Conservation (phyloP, 2,797 vertebrate genomes). For the Hydrolagus colliei region DNA sequence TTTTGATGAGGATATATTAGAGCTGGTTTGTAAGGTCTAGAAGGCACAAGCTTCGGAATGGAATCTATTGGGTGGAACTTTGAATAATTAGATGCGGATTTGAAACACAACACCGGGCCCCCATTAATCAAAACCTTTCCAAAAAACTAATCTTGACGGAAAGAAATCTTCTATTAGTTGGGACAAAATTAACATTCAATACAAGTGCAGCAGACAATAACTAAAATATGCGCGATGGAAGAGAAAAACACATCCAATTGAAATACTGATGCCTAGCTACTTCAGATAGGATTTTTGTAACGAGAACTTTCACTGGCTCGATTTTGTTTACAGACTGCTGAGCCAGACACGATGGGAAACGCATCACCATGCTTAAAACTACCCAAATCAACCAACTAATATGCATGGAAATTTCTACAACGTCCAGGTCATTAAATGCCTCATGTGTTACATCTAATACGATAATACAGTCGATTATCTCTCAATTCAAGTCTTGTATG, state of each 20-base stretch:
- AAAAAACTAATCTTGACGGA: neutral
- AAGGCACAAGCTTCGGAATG: neutral
- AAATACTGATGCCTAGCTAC: neutral
- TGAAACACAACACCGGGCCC: neutral
- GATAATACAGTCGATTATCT: too few species aligned
- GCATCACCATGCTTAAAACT: too few species aligned
- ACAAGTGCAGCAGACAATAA: neutral
- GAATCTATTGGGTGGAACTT: neutral
- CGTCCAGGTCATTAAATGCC: too few species aligned
- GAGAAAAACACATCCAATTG: neutral
- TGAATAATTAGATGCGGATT: conserved; percentile 20
- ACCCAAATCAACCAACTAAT: too few species aligned
- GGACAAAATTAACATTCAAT: conserved; percentile 19
- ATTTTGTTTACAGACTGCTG: neutral
- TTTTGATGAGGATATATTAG: neutral
- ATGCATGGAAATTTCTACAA: too few species aligned
- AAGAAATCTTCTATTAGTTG: neutral
- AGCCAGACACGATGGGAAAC: too few species aligned
- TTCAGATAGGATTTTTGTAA: neutral
- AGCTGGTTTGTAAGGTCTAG: neutral
- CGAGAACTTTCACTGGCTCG: neutral
- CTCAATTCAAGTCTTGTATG: too few species aligned
- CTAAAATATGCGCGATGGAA: neutral
- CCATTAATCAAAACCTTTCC: conserved; percentile 25
- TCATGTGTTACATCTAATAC: too few species aligned